phyloP scores from a whole-genome alignment of 1,140 invertebrate species.

The Pentalonia nigronervosa region DNA sequence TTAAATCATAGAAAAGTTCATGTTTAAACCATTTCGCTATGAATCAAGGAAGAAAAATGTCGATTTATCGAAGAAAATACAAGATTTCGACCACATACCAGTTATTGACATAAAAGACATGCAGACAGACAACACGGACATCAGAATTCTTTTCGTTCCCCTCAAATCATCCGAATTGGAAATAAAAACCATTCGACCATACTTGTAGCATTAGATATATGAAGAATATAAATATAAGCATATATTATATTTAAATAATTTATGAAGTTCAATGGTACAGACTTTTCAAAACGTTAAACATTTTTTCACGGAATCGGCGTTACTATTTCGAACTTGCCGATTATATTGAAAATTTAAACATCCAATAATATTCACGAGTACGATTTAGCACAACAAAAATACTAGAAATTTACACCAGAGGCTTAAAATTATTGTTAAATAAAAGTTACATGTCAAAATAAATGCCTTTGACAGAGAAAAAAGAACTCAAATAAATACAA shows the following conservation, averaged over 20 bases:
- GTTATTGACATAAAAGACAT: background rate
- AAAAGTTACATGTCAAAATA: background rate
- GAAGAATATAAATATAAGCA: background rate
- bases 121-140: background rate
- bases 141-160: background rate
- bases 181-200: background rate
- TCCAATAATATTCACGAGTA: background rate
- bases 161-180: background rate
- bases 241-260: slow-evolving; percentile 18
- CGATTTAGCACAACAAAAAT: background rate
- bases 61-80: background rate
- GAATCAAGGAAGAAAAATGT: background rate
- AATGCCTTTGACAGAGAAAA: background rate
- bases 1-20: background rate
- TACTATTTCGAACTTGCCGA: background rate
- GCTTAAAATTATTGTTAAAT: background rate
- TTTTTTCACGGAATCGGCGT: background rate
- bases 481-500: background rate
- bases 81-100: background rate
- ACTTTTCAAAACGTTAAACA: slow-evolving; percentile 1
- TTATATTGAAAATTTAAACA: background rate
- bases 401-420: background rate
- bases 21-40: background rate
- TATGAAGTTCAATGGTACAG: background rate
- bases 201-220: background rate